Percentiles rank a stretch among this genome's conserved stretches.
These are phyloP conservation scores for Probosciger aterrimus DNA, from an alignment of 2,113 vertebrate species.

Conservation along the genomic window DNA sequence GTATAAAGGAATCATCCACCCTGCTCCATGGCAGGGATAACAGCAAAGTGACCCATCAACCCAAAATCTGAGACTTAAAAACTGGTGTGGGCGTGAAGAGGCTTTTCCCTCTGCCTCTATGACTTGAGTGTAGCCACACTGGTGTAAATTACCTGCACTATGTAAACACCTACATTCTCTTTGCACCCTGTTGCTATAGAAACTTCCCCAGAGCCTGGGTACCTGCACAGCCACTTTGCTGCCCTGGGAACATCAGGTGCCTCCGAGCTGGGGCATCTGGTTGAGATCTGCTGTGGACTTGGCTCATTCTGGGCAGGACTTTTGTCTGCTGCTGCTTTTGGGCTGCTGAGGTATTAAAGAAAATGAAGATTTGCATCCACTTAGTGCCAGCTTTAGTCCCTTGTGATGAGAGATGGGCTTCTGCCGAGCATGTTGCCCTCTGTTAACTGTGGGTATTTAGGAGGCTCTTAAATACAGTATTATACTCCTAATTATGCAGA, in stretches of 20 bases:
- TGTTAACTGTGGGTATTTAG: neutral
- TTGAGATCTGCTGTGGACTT: neutral
- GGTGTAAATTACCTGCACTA: neutral
- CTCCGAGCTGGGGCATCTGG: neutral
- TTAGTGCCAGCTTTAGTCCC: neutral
- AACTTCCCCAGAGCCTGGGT: neutral
- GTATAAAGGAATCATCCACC: neutral
- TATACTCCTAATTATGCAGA: conserved; percentile 41
- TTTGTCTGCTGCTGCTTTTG: neutral
- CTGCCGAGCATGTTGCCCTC: fast-evolving
- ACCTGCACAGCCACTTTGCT: neutral
- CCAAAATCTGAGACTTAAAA: neutral
- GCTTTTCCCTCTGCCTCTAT: neutral
- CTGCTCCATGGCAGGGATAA: neutral
- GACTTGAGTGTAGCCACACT: neutral
- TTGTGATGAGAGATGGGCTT: neutral
- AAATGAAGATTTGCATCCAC: neutral
- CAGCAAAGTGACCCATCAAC: neutral
- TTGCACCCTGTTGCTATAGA: conserved; percentile 5
- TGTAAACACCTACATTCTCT: neutral
- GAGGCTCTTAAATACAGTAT: conserved; percentile 5
- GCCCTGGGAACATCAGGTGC: neutral
- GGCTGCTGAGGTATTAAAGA: neutral
- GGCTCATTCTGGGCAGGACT: neutral
- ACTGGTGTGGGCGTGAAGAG: neutral